Conservation (phyloP, 1,140 invertebrate species). For the Drosophila melanogaster region Release_6_plus_ISO1_MT NT_037436.4:12360501-12361000, state of each 20-base stretch:
- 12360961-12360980: conserved; percentile 40
- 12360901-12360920: not conserved
- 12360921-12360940: conserved; percentile 43
- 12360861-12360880: not conserved
- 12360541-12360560: conserved; percentile 41
- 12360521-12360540: conserved; percentile 1
- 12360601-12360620: conserved; percentile 64
- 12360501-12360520: not conserved
- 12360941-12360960: conserved; percentile 53
- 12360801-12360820: conserved; percentile 80
- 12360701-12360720: conserved; percentile 70
- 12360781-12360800: conserved; percentile 78
- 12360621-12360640: conserved; percentile 51
- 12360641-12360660: conserved; percentile 27
- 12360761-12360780: conserved; percentile 57
- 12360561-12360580: conserved; percentile 11
- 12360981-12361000: conserved; percentile 17
- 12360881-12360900: not conserved
- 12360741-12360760: conserved; percentile 20
- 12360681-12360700: conserved; percentile 43
- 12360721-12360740: conserved; percentile 57
- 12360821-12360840: conserved; percentile 73
- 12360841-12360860: conserved; percentile 69
- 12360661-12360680: conserved; percentile 33
- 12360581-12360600: conserved; percentile 67